Evolutionary conservation across 2,888 invertebrate genomes (phyloP).

Genomic region (Drosophila multiciliata): DNA sequence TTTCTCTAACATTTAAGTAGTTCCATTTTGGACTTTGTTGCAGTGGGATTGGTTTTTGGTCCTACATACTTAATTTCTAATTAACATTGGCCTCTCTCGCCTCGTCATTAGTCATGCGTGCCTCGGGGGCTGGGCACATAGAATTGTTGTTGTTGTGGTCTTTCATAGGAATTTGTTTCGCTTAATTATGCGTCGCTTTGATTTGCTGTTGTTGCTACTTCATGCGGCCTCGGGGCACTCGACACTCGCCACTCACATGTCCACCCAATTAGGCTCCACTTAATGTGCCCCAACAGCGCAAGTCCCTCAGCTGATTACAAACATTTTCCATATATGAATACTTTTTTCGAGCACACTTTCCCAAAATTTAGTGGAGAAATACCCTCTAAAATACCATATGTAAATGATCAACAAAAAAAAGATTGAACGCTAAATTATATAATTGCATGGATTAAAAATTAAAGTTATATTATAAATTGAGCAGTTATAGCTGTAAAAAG

Average conservation of each 20-base stretch:
- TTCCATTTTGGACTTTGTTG: conserved; percentile 5
- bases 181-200: conserved; percentile 56
- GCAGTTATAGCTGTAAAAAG: background rate
- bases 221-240: conserved; percentile 24
- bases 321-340: conserved; percentile 30
- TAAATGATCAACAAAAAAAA: background rate
- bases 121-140: conserved; percentile 24
- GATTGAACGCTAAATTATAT: background rate
- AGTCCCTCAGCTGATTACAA: conserved; percentile 61
- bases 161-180: conserved; percentile 24
- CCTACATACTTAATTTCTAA: conserved; percentile 57
- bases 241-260: conserved; percentile 43
- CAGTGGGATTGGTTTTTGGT: conserved; percentile 25
- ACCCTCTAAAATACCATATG: background rate
- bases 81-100: conserved; percentile 57
- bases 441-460: background rate
- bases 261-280: conserved; percentile 67
- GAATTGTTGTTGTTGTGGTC: conserved; percentile 4
- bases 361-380: conserved; percentile 14
- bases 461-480: background rate
- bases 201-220: conserved; percentile 27
- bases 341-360: conserved; percentile 9
- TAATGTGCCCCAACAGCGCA: conserved; percentile 32
- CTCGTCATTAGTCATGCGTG: conserved; percentile 58
- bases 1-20: conserved; percentile 5